phyloP scores from a whole-genome alignment of 2,888 invertebrate species.

The Gymnosoma rotundatum region DNA sequence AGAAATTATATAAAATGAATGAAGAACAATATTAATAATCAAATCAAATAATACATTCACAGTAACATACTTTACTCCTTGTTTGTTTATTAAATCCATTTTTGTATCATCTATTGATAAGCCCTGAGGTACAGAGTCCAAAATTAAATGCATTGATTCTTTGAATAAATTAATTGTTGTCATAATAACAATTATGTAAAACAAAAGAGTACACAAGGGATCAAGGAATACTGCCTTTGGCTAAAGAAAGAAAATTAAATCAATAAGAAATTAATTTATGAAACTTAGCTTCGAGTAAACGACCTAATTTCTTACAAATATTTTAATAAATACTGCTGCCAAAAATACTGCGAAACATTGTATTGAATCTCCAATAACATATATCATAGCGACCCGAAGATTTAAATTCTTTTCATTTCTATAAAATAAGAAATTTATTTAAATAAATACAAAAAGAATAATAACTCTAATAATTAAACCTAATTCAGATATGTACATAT shows the following conservation, averaged over 20 bases:
- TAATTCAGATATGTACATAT: too few relatives aligned
- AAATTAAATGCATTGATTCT: constrained; percentile 88
- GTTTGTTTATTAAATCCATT: constrained; percentile 83
- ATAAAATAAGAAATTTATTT: constrained; percentile 39
- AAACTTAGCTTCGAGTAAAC: background rate
- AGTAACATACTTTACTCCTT: constrained; percentile 82
- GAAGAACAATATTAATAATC: constrained; percentile 9
- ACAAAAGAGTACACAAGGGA: constrained; percentile 92
- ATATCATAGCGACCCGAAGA: constrained; percentile 93
- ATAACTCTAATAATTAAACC: too few relatives aligned
- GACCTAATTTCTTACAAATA: constrained; percentile 85
- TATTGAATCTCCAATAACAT: constrained; percentile 93
- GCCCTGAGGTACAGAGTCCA: constrained; percentile 89
- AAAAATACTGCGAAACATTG: constrained; percentile 94
- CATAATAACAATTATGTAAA: constrained; percentile 90
- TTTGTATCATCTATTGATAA: constrained; percentile 82
- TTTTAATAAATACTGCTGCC: constrained; percentile 92
- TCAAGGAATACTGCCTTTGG: constrained; percentile 90
- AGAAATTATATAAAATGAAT: constrained; percentile 40
- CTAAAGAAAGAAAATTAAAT: constrained; percentile 80
- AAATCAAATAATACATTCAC: background rate
- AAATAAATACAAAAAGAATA: too few relatives aligned
- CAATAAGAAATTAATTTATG: constrained; percentile 2
- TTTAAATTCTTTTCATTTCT: constrained; percentile 85
- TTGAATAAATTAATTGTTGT: constrained; percentile 89